Evolutionary conservation across 2,113 vertebrate species (phyloP).

Genomic region (Cavia porcellus): DNA sequence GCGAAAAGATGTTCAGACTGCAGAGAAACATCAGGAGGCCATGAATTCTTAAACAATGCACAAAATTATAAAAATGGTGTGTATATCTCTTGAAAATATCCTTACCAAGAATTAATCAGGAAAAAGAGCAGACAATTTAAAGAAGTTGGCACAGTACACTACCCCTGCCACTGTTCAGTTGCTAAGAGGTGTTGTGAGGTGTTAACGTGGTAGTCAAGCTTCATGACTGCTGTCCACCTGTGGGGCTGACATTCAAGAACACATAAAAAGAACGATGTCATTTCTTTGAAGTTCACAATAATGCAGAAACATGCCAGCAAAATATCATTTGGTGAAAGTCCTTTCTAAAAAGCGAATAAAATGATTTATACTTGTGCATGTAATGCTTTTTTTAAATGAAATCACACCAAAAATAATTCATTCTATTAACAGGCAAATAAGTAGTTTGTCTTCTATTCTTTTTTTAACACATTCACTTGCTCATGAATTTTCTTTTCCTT

Average conservation of each 20-base stretch:
- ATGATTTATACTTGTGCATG: constrained; percentile 31
- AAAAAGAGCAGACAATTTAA: constrained; percentile 10
- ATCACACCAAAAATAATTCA: neutral
- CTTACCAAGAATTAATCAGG: constrained; percentile 51
- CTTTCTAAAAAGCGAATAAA: constrained; percentile 62
- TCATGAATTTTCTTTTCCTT: constrained; percentile 11
- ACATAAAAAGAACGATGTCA: neutral
- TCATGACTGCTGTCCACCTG: neutral
- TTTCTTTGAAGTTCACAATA: neutral
- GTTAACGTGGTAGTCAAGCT: neutral
- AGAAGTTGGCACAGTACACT: neutral
- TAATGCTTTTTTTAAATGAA: constrained; percentile 25
- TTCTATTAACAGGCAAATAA: constrained; percentile 47
- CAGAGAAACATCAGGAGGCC: constrained; percentile 48
- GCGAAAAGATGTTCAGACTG: constrained; percentile 61
- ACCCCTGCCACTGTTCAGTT: neutral
- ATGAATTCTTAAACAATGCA: constrained; percentile 68
- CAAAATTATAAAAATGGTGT: constrained; percentile 25
- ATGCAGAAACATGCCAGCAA: constrained; percentile 27
- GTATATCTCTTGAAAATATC: constrained; percentile 38
- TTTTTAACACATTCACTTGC: constrained; percentile 48
- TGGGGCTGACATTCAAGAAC: neutral
- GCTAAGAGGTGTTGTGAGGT: neutral
- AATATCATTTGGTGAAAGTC: constrained; percentile 10
- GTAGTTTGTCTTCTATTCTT: constrained; percentile 41